Evolutionary conservation across 2,113 vertebrate genomes (phyloP).

Genomic region (Caranx melampygus): DNA sequence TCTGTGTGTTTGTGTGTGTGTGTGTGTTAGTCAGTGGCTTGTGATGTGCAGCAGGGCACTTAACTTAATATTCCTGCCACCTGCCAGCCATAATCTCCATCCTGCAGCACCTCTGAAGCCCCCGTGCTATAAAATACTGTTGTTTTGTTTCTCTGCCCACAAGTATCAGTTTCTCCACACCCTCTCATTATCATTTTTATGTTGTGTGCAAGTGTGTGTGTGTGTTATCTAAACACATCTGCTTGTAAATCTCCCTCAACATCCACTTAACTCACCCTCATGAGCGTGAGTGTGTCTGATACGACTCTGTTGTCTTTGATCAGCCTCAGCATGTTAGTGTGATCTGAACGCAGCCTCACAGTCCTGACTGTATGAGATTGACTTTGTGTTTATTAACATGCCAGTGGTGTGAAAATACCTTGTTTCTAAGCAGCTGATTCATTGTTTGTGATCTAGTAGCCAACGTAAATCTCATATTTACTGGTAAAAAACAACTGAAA

Average conservation of each 20-base stretch:
- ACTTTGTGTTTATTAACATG: background rate
- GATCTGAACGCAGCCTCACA: constrained; percentile 30
- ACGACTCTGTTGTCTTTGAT: constrained; percentile 17
- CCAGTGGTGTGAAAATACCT: constrained; percentile 28
- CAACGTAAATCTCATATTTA: no score
- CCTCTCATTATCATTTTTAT: constrained; percentile 7
- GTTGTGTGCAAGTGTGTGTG: constrained; percentile 17
- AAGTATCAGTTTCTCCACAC: constrained; percentile 22
- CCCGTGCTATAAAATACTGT: constrained; percentile 35
- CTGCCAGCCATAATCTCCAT: constrained; percentile 66
- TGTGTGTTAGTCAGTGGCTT: constrained; percentile 57
- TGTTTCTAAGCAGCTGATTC: constrained; percentile 15
- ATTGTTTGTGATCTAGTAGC: constrained; percentile 1
- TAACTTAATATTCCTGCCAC: constrained; percentile 75
- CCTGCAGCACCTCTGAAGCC: constrained; percentile 56
- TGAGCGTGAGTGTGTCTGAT: constrained; percentile 20
- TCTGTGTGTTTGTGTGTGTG: constrained; percentile 14
- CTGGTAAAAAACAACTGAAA: background rate
- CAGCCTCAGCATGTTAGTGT: constrained; percentile 3
- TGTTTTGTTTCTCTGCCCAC: constrained; percentile 56
- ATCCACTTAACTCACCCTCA: constrained; percentile 28
- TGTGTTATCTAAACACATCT: constrained; percentile 14
- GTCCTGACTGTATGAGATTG: background rate
- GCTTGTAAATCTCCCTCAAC: constrained; percentile 35
- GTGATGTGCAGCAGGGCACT: constrained; percentile 63